Percentiles rank a stretch among this genome's conserved stretches.
Evolutionary conservation across 2,113 vertebrate species (phyloP).

Genomic region (Chlorodrepanis virens): DNA sequence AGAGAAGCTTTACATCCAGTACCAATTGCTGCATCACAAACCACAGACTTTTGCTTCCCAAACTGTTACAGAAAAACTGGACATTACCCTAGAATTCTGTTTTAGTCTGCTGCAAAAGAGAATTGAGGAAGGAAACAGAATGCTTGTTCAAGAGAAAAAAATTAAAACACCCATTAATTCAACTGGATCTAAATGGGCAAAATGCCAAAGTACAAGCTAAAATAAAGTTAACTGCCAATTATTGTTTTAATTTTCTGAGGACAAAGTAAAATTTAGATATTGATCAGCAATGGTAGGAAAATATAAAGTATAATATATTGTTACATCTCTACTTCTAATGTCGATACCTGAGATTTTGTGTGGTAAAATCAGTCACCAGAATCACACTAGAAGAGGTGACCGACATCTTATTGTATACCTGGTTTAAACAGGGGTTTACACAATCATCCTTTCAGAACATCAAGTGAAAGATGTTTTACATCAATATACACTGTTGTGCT

Average conservation of each 20-base stretch:
- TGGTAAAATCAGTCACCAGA: not conserved
- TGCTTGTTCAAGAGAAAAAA: not conserved
- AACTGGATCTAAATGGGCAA: not conserved
- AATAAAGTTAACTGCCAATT: not conserved
- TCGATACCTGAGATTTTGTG: not conserved
- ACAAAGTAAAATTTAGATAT: not conserved
- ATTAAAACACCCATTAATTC: not conserved
- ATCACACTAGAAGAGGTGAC: not conserved
- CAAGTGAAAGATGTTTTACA: not conserved
- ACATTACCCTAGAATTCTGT: slow-evolving; percentile 51
- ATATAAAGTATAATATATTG: not conserved
- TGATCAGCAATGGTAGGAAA: not conserved
- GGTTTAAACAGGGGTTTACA: not conserved
- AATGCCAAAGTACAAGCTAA: not conserved
- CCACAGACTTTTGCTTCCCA: not conserved
- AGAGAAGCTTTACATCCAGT: not conserved
- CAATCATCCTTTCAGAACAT: not conserved
- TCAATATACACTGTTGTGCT: not conserved
- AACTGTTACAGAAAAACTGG: slow-evolving; percentile 25
- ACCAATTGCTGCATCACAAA: not conserved
- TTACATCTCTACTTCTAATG: not conserved
- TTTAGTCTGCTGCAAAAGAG: not conserved
- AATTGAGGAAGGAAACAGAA: not conserved
- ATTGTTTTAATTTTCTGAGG: not conserved
- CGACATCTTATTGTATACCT: not conserved